Percentiles rank a stretch among this genome's conserved stretches.
phyloP scores from a whole-genome alignment of 2,888 invertebrate species.

The Urechis unicinctus region DNA sequence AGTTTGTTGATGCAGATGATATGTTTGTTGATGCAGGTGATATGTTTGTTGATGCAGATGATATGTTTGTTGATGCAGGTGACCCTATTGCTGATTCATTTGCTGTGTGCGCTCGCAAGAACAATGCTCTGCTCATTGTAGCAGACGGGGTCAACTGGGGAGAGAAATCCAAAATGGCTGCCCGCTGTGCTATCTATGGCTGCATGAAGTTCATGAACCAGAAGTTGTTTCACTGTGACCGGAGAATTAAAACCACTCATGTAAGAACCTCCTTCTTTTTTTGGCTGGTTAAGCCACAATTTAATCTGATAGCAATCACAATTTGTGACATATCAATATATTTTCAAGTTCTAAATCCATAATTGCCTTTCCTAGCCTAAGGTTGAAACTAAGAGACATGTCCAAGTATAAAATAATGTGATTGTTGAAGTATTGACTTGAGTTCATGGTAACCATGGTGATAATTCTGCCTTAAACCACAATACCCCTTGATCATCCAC shows the following conservation, averaged over 20 bases:
- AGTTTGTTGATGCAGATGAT: too few species aligned
- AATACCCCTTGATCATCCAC: too few species aligned
- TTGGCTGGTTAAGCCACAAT: neutral
- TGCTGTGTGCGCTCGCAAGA: slow-evolving; percentile 62
- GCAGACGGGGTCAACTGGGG: slow-evolving; percentile 93
- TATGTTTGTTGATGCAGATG: too few species aligned
- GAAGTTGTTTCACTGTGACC: slow-evolving; percentile 34
- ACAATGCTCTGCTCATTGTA: slow-evolving; percentile 71
- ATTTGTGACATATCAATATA: neutral
- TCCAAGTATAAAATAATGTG: too few species aligned
- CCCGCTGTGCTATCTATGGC: slow-evolving; percentile 79
- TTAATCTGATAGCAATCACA: neutral
- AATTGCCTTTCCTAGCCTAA: neutral
- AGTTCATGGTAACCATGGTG: too few species aligned
- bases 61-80: slow-evolving; percentile 61
- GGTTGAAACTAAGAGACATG: too few species aligned
- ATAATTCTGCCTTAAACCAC: too few species aligned
- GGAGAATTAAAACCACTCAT: slow-evolving; percentile 47
- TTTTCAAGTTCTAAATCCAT: neutral
- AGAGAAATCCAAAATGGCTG: slow-evolving; percentile 75
- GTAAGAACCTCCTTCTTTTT: slow-evolving; percentile 5
- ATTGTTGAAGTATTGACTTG: too few species aligned
- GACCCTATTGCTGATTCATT: slow-evolving; percentile 84
- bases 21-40: too few species aligned
- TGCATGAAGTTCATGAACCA: slow-evolving; percentile 72